Percentiles rank a stretch among this genome's conserved stretches.
These are phyloP conservation scores for Spermophilus dauricus DNA, from an alignment of 2,113 vertebrate genomes.

Conservation along the genomic window DNA sequence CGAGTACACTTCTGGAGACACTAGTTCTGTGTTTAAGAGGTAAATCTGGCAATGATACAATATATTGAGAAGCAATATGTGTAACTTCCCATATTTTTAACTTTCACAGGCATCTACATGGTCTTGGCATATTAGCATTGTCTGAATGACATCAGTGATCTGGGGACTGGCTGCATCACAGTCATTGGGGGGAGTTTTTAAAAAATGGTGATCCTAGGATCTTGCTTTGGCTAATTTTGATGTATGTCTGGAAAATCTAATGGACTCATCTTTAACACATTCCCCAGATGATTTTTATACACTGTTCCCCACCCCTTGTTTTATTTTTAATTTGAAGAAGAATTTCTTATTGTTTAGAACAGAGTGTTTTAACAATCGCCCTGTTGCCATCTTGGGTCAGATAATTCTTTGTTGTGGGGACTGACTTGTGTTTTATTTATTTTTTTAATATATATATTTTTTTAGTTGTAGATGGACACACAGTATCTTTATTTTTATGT, in stretches of 20 bases:
- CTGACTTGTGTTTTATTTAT: background rate
- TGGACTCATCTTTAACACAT: constrained; percentile 34
- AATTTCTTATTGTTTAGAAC: background rate
- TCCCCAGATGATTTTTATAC: constrained; percentile 4
- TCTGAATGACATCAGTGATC: background rate
- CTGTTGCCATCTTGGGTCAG: background rate
- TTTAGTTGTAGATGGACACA: no score
- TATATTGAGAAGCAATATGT: background rate
- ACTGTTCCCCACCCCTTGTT: background rate
- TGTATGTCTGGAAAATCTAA: background rate
- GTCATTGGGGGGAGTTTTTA: background rate
- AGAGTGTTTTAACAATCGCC: background rate
- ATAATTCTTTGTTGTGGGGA: constrained; percentile 9
- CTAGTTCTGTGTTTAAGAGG: background rate
- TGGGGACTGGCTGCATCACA: background rate
- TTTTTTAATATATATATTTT: no score
- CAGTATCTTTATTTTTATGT: no score
- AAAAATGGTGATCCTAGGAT: background rate
- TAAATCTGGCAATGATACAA: no score
- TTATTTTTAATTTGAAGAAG: constrained; percentile 50
- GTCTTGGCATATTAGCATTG: constrained; percentile 18
- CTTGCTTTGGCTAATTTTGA: background rate
- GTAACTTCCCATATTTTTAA: background rate
- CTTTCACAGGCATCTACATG: background rate
- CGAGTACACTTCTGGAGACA: background rate